Percentiles rank a stretch among this genome's conserved stretches.
Evolutionary conservation across 2,113 vertebrate genomes (phyloP).

Genomic region (Speoplatyrhinus poulsoni): DNA sequence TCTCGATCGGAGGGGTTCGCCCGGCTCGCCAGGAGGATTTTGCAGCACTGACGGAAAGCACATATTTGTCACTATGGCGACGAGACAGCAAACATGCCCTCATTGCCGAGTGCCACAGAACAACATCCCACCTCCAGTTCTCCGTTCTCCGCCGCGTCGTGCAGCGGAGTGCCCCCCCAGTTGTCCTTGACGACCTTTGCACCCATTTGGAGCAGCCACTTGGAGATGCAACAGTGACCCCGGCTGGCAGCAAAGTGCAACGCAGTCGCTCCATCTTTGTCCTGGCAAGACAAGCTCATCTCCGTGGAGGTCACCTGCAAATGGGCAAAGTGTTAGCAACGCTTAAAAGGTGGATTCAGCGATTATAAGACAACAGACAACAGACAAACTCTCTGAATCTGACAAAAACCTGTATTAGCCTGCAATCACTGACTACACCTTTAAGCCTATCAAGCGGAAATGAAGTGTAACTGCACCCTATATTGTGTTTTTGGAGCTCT

Average conservation of each 20-base stretch:
- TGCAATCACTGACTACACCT: too few relatives aligned
- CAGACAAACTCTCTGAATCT: too few relatives aligned
- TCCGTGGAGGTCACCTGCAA: conserved; percentile 78
- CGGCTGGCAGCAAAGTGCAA: conserved; percentile 87
- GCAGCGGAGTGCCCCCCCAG: conserved; percentile 86
- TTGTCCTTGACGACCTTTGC: conserved; percentile 77
- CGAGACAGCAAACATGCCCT: not conserved
- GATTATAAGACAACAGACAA: too few relatives aligned
- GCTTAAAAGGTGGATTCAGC: too few relatives aligned
- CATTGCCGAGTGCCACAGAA: not conserved
- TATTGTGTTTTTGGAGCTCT: too few relatives aligned
- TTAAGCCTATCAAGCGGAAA: too few relatives aligned
- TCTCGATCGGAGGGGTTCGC: conserved; percentile 74
- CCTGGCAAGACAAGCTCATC: conserved; percentile 68
- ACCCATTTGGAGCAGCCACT: conserved; percentile 78
- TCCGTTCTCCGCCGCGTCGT: conserved; percentile 85
- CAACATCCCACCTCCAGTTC: conserved; percentile 75
- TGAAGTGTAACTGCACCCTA: too few relatives aligned
- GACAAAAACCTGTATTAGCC: too few relatives aligned
- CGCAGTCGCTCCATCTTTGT: conserved; percentile 82
- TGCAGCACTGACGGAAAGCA: conserved; percentile 76
- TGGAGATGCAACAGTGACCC: conserved; percentile 80
- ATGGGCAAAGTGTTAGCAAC: not conserved
- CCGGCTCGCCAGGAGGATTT: conserved; percentile 74
- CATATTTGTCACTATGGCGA: not conserved